Base-by-base conservation (phyloP, 2,797 vertebrate genomes). In the Leptodactylus fallax region DNA sequence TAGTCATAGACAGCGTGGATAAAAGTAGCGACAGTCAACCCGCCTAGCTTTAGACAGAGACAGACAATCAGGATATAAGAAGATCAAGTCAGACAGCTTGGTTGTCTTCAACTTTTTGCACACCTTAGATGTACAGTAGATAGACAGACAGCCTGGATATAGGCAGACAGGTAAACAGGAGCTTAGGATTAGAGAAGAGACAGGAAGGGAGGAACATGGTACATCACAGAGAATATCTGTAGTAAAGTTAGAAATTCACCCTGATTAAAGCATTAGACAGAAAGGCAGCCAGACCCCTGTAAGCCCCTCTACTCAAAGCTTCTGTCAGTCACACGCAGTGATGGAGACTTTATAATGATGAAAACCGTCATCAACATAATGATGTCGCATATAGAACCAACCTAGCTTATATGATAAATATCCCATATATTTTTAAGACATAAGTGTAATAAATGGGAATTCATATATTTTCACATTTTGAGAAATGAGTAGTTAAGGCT, bases 131-230 rank as follows among this genome's bases (percentile, higher is more conserved):
- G 82, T 84, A 85, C 82, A 60, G 82, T 74, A 74, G 49, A 74
- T 84, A 88, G 67, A 77, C 56, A 85, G 87, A 63, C 77, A 58
- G 81, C n/a, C 49, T 58, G 61, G 61, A 69, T 78, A 79, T 51
- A 74, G 21, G 86, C 80, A 87, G 87, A 88, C 87, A 88, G 82
- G 87, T 85, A 84, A 79, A 84, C 87, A 83, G 77, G 81, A 79
- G 76, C 65, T 69, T 81, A 51, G 87, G 88, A 89, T 85, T 86
- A 86, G 77, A 25, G 80, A 76, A 89, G 71, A 89, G 85, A 89
- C 88, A 79, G 85, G 55, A 78, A 80, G 83, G 72, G 81, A 78
- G 67, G 61, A 47, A 86, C 21, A 60, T 81, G 79, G 6, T 81
- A 63, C 65, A 85, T 85, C 58, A 81, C 56, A 51, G 79, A 25